A percentile compares a stretch with the other conserved stretches of the same genome.
phyloP scores from a whole-genome alignment of 2,888 invertebrate genomes.

The Rhaphigaster nebulosa region DNA sequence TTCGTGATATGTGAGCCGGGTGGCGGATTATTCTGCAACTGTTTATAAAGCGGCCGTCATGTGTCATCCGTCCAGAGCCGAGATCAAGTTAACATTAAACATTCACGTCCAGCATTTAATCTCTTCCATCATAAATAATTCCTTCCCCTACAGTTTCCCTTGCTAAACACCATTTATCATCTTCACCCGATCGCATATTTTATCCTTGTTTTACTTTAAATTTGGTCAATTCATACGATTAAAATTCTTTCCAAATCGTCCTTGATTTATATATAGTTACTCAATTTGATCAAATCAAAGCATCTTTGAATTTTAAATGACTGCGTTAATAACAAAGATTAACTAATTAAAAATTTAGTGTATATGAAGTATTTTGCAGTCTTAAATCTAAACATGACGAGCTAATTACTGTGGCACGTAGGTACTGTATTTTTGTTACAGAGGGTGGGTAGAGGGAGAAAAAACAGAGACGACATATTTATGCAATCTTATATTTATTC shows the following conservation, averaged over 20 bases:
- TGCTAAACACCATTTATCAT: slow-evolving; percentile 5
- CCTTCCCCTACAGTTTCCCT: background rate
- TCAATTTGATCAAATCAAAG: no score
- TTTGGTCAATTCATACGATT: background rate
- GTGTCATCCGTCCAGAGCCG: background rate
- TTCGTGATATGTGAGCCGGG: background rate
- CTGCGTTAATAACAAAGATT: no score
- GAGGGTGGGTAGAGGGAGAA: no score
- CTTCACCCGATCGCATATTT: background rate
- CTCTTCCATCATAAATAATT: slow-evolving; percentile 30
- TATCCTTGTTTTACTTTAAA: background rate
- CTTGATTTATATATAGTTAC: no score
- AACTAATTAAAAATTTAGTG: no score
- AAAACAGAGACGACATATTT: no score
- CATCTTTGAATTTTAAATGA: no score
- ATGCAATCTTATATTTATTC: no score
- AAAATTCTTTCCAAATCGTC: background rate
- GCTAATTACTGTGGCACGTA: no score
- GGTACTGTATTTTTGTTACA: no score
- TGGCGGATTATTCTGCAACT: slow-evolving; percentile 11
- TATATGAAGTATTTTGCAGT: no score
- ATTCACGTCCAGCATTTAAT: slow-evolving; percentile 37
- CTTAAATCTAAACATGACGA: no score
- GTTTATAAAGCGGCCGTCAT: slow-evolving; percentile 28
- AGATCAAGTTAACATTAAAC: slow-evolving; percentile 39